Evolutionary conservation across 2,888 invertebrate genomes (phyloP), one percentile per base, ranked within the genome.

Genomic region (Agrochola litura): DNA sequence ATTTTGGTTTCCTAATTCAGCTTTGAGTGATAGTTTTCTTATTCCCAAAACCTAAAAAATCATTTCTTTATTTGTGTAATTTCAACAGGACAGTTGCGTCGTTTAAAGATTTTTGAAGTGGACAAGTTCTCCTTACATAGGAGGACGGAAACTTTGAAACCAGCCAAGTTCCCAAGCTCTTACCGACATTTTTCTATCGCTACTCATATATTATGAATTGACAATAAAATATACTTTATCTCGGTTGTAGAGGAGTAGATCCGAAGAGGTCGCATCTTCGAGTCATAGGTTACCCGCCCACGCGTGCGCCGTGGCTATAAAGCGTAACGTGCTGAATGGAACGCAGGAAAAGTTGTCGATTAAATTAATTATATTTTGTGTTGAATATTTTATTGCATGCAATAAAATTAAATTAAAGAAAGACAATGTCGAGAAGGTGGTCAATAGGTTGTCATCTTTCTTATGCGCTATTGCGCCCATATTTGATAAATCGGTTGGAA

Each of bases 251-350:
- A 64, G 78, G 68, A 77, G 68, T 73, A 72, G 77, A 84, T 76
- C 71, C 49, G 10, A 49, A 72, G 67, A 79, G 77, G 73, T 71
- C 66, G 65, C 30, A 30, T 67, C 52, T n/a, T 37, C n/a, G 16
- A 85, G 88, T 86, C 89, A 87, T 84, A 88, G 90, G 89, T 90
- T 88, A 82, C 73, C 82, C 89, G 88, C 91, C 91, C 86, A 91
- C 91, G 85, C 89, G 73, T 60, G 37, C 16, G 61, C 25, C 67
- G 37, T 41, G 30, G 30, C 69, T 66, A 16, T 69, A 86, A 70
- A 58, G 74, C 73, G 86, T 84, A 83, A 89, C 67, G 68, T 69
- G 54, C 63, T 77, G 70, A 77, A 63, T 41, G 19, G 49, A 56
- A 63, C 54, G 54, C 6, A 46, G 19, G 19, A 70, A 56, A 70